These are phyloP conservation scores for Cetoscarus ocellatus DNA, from an alignment of 2,797 vertebrate genomes.

Conservation along the genomic window DNA sequence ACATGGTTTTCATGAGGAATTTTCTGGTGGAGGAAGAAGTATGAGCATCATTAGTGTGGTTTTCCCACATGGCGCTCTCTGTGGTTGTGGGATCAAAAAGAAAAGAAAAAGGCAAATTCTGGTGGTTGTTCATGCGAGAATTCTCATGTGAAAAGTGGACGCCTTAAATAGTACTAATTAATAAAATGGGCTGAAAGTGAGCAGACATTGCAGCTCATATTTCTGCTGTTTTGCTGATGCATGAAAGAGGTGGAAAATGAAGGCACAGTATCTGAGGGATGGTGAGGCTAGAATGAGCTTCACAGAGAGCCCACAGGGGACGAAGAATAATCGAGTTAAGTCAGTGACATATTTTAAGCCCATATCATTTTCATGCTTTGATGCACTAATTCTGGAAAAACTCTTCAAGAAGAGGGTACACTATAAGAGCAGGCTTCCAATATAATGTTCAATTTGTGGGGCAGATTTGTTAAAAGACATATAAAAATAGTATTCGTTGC, in stretches of 20 bases:
- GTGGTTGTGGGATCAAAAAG: slow-evolving; percentile 40
- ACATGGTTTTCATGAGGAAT: slow-evolving; percentile 25
- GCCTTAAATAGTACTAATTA: slow-evolving; percentile 22
- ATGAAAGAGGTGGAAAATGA: slow-evolving; percentile 51
- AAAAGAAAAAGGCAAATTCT: slow-evolving; percentile 43
- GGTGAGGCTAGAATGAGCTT: neutral
- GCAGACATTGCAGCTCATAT: slow-evolving; percentile 26
- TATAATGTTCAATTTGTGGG: neutral
- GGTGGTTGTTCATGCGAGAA: slow-evolving; percentile 33
- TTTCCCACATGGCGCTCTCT: slow-evolving; percentile 21
- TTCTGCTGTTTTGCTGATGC: slow-evolving; percentile 43
- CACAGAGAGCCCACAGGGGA: neutral
- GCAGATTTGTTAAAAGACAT: too few species aligned
- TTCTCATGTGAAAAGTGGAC: slow-evolving; percentile 26
- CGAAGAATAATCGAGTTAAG: neutral
- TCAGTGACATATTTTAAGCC: neutral
- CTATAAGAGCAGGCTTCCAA: neutral
- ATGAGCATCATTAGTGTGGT: slow-evolving; percentile 26
- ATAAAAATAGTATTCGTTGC: too few species aligned
- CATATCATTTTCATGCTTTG: neutral
- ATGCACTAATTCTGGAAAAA: neutral
- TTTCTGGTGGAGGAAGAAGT: slow-evolving; percentile 34
- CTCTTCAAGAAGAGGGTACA: neutral
- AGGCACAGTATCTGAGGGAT: slow-evolving; percentile 8
- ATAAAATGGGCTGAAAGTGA: slow-evolving; percentile 40